These are phyloP conservation scores for Heliconius hermathena DNA, from an alignment of 1,140 invertebrate species.

Conservation along the genomic window DNA sequence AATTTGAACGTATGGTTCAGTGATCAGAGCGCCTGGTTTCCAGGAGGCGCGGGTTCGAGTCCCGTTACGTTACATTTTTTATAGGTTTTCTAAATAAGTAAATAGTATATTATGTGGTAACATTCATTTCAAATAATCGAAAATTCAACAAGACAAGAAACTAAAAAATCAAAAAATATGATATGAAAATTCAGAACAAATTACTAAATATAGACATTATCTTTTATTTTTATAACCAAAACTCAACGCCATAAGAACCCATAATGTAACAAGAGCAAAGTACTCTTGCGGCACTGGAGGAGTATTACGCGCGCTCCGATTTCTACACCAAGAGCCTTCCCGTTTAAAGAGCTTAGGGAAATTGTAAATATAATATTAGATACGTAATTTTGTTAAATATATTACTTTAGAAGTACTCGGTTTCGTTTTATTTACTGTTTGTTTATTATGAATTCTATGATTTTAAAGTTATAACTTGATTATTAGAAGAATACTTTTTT, in stretches of 20 bases:
- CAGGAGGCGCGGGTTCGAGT: too few species aligned
- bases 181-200: not conserved
- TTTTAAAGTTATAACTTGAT: not conserved
- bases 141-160: too few species aligned
- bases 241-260: not conserved
- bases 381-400: constrained; percentile 10
- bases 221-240: constrained; percentile 7
- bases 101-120: too few species aligned
- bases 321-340: constrained; percentile 9
- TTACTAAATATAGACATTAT: not conserved
- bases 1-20: too few species aligned
- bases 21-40: too few species aligned
- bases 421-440: not conserved
- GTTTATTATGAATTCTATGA: not conserved
- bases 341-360: constrained; percentile 6
- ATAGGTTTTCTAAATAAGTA: too few species aligned
- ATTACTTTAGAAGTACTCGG: not conserved
- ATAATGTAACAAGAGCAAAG: constrained; percentile 9
- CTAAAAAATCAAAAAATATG: not conserved
- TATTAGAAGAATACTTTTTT: too few species aligned
- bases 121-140: too few species aligned
- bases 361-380: constrained; percentile 10
- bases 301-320: constrained; percentile 10
- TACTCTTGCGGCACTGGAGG: not conserved
- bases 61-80: too few species aligned